phyloP scores from a whole-genome alignment of 1,140 invertebrate species.

The Zaprionus vittiger region DNA sequence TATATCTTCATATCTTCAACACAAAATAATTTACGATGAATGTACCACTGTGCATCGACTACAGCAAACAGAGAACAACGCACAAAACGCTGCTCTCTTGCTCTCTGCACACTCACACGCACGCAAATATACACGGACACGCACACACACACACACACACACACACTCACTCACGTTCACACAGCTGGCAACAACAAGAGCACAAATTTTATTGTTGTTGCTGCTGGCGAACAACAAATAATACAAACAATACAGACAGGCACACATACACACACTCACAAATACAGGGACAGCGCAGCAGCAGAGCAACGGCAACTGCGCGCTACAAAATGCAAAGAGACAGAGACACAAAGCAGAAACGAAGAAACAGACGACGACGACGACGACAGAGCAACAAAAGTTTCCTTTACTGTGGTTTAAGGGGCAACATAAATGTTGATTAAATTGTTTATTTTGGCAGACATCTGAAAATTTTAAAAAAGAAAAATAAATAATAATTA shows the following conservation, averaged over 20 bases:
- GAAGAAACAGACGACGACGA: conserved; percentile 28
- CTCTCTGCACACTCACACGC: conserved; percentile 28
- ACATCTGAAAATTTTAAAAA: not conserved
- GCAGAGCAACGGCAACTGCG: conserved; percentile 74
- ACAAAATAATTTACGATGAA: not conserved
- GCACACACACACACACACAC: not conserved
- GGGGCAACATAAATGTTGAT: conserved; percentile 14
- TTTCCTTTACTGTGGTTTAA: conserved; percentile 40
- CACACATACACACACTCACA: conserved; percentile 15
- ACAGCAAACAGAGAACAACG: conserved; percentile 77
- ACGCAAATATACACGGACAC: conserved; percentile 23
- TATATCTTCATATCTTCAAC: not conserved
- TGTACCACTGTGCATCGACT: conserved; percentile 33
- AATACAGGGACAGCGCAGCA: conserved; percentile 18
- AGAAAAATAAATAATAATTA: not conserved
- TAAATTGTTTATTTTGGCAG: not conserved
- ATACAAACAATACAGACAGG: conserved; percentile 74
- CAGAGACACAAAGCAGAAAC: conserved; percentile 59
- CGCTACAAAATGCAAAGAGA: conserved; percentile 73
- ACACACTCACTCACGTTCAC: conserved; percentile 11
- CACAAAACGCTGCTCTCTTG: conserved; percentile 50
- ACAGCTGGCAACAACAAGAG: conserved; percentile 62
- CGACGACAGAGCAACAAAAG: conserved; percentile 50
- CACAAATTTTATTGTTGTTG: conserved; percentile 67
- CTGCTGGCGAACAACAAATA: conserved; percentile 75